phyloP scores from a whole-genome alignment of 2,797 vertebrate species.

The Microctenopoma steveboyesi region DNA sequence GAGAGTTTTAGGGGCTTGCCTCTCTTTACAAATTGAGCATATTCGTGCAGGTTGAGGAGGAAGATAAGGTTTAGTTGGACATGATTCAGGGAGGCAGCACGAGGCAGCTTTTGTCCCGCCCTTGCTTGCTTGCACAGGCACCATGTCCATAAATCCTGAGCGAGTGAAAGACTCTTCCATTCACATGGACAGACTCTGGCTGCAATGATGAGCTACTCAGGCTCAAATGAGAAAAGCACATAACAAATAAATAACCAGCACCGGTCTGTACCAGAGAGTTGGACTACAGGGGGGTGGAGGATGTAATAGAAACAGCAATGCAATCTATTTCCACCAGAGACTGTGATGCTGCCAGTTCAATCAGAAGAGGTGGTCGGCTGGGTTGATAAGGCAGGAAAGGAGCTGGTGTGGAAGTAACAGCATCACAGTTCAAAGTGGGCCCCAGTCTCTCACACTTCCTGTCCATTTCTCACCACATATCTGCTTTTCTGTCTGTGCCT shows the following conservation, averaged over 20 bases:
- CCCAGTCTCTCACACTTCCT: conserved; percentile 38
- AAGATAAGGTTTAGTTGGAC: conserved; percentile 14
- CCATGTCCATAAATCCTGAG: conserved; percentile 70
- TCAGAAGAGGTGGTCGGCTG: conserved; percentile 44
- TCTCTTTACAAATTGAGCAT: not conserved
- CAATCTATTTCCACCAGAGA: conserved; percentile 70
- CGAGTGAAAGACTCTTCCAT: conserved; percentile 45
- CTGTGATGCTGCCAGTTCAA: conserved; percentile 53
- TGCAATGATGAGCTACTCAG: conserved; percentile 74
- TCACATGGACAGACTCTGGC: conserved; percentile 52
- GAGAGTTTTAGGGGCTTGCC: not conserved
- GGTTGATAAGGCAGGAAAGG: conserved; percentile 53
- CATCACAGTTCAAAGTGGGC: conserved; percentile 34
- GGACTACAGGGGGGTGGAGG: conserved; percentile 27
- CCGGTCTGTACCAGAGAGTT: conserved; percentile 45
- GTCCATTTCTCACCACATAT: conserved; percentile 40
- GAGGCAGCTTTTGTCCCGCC: conserved; percentile 16
- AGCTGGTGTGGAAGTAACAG: conserved; percentile 46
- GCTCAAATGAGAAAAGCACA: conserved; percentile 74
- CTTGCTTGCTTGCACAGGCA: conserved; percentile 27
- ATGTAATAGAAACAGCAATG: conserved; percentile 65
- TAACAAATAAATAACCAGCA: conserved; percentile 77
- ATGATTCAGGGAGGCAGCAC: conserved; percentile 9
- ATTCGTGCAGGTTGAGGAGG: conserved; percentile 8
- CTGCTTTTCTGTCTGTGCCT: conserved; percentile 30